These are phyloP conservation scores for Aphidius colemani DNA, from an alignment of 2,888 invertebrate species.

Conservation along the genomic window DNA sequence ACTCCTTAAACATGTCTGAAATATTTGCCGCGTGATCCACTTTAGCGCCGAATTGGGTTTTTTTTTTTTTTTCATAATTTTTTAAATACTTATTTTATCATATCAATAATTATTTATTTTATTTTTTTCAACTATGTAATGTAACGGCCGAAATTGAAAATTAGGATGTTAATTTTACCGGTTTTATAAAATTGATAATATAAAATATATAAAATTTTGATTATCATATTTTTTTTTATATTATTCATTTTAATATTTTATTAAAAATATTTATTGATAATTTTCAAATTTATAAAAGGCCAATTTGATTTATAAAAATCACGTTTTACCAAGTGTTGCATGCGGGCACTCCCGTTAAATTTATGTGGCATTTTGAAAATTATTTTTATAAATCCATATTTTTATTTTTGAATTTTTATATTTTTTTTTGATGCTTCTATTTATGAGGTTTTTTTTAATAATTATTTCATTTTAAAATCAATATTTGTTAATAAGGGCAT, in stretches of 20 bases:
- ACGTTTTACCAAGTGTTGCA: slow-evolving; percentile 40
- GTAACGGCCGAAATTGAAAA: slow-evolving; percentile 55
- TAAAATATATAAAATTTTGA: slow-evolving; percentile 23
- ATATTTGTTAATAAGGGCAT: slow-evolving; percentile 52
- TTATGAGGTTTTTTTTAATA: slow-evolving; percentile 43
- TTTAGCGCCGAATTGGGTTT: slow-evolving; percentile 36
- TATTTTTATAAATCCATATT: slow-evolving; percentile 19
- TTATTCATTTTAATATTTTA: too few relatives aligned
- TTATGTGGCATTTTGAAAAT: slow-evolving; percentile 32
- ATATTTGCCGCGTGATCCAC: slow-evolving; percentile 35
- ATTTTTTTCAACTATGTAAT: background rate
- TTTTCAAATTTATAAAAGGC: slow-evolving; percentile 33
- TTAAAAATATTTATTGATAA: slow-evolving; percentile 15
- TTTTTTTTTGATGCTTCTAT: slow-evolving; percentile 8
- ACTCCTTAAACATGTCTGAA: slow-evolving; percentile 19
- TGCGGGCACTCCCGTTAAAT: slow-evolving; percentile 46
- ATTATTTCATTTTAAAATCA: slow-evolving; percentile 53
- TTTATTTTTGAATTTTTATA: background rate
- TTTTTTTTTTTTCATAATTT: slow-evolving; percentile 23
- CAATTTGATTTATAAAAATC: slow-evolving; percentile 33
- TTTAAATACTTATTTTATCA: background rate
- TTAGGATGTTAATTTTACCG: slow-evolving; percentile 58
- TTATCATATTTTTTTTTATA: slow-evolving; percentile 12
- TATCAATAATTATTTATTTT: too few relatives aligned
- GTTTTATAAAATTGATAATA: slow-evolving; percentile 37